Evolutionary conservation across 2,888 invertebrate genomes (phyloP).

Genomic region (Himalopsyche japonica): DNA sequence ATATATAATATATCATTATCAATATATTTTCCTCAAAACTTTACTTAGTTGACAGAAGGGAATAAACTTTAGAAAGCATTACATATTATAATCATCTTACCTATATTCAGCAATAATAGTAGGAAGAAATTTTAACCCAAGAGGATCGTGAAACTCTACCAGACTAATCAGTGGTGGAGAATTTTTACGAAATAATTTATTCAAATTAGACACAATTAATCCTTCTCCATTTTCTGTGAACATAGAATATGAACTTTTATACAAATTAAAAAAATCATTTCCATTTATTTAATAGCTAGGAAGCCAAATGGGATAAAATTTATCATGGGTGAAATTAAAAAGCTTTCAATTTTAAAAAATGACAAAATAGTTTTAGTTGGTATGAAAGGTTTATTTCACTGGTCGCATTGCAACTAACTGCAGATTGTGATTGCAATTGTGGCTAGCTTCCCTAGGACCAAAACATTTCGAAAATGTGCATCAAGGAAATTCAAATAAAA

Average conservation of each 20-base stretch:
- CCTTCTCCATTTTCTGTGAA: constrained; percentile 56
- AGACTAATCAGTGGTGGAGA: constrained; percentile 61
- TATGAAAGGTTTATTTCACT: too few species aligned
- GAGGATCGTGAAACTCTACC: constrained; percentile 61
- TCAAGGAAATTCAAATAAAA: too few species aligned
- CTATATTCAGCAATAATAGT: constrained; percentile 59
- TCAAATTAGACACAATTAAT: constrained; percentile 54
- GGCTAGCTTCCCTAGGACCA: too few species aligned
- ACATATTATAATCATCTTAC: constrained; percentile 44
- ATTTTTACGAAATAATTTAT: constrained; percentile 53
- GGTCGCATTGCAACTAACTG: too few species aligned
- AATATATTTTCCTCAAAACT: not conserved
- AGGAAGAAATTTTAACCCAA: constrained; percentile 63
- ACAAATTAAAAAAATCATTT: not conserved
- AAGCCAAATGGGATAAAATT: too few species aligned
- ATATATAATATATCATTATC: too few species aligned
- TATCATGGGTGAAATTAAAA: too few species aligned
- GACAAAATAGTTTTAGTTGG: too few species aligned
- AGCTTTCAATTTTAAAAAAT: too few species aligned
- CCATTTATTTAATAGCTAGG: not conserved
- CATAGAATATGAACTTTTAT: not conserved
- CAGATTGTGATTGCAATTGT: too few species aligned
- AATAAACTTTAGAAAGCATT: not conserved
- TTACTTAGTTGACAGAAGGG: not conserved
- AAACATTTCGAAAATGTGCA: too few species aligned